Evolutionary conservation across 2,113 vertebrate genomes (phyloP), one percentile per base, ranked within the genome.

Genomic region (Pseudorhombus dupliciocellatus): DNA sequence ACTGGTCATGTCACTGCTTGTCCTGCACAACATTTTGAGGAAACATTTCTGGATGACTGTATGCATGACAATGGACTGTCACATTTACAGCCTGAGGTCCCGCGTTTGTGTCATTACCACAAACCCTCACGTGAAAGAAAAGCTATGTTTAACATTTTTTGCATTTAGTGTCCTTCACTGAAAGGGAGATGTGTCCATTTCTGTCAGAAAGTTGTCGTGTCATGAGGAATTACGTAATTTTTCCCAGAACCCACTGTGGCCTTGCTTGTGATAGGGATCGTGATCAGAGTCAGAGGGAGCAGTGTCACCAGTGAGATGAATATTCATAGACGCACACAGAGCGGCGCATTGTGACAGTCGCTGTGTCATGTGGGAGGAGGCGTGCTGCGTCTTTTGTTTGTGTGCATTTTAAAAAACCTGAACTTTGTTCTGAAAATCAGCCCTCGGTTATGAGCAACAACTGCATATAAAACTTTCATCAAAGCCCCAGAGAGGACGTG

Each of bases 1-100:
- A 9, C 16, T 6, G 0, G 18, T 61, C 81, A 1, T 83, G 88
- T 83, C 37, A 1, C 61, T 22, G 68, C 87, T 80, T 71, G 88
- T 52, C 56, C 48, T 65, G 40, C 1, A 2, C 51, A 24, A 20
- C n/a, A 21, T 1, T n/a, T 14, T 21, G 7, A 71, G 31, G 26
- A 62, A 73, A 55, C 8, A 28, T 64, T 26, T 5, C 20, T 7
- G 1, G 2, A 40, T 3, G 4, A 56, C n/a, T 18, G 37, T 34
- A 10, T 31, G 21, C 12, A 25, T 18, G 9, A 40, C 14, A 37
- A 8, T 11, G 26, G 7, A 40, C 26, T 16, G 3, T 7, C 2
- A 1, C 42, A 12, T 3, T 21, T 67, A 22, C 15, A 26, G 46
- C 11, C 24, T 50, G 3, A 31, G 7, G 58, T 25, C 9, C 9